Base-by-base conservation (phyloP, 2,113 vertebrate genomes). In the Nesogale talazaci region DNA sequence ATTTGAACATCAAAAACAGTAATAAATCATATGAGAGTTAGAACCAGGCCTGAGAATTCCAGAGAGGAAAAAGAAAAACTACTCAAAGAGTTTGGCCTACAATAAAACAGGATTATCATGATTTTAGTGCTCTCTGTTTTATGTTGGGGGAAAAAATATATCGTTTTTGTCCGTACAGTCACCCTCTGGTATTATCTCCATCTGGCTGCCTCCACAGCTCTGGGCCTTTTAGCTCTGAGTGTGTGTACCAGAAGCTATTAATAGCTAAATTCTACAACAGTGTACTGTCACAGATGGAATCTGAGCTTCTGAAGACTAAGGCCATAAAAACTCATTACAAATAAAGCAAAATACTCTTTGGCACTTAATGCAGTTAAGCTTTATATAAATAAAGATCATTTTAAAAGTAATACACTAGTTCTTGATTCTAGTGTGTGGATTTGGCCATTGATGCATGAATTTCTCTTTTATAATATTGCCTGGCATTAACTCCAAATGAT, bases 261-360 rank as follows among this genome's bases (percentile, higher is more conserved):
- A 98, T 98, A 98, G 97, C 94, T 31, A 92, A 96, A 96, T 97
- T 96, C 96, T 97, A 92, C 95, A 96, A 95, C 97, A 98, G 96
- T 96, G 97, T 98, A 97, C 96, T 98, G 87, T 94, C 96, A 94
- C 97, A 98, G 98, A 98, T 98, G 97, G 97, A 96, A 96, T 97
- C 95, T 93, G 95, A 89, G 97, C 97, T 97, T 97, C 96, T 96
- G 78, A 97, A 97, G 95, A 94, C 92, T 97, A 91, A 97, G 94
- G 93, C 89, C 88, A 92, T 94, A 96, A 95, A 96, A 95, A 95
- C 92, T 90, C 95, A 87, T 97, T 96, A 97, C 91, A 94, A 95
- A 97, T 90, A 95, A 96, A 96, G 97, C 95, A 94, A 40, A 85
- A n/a, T 2, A 0, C 93, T 96, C 77, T 93, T 93, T 96, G 94